These are phyloP conservation scores for Drosophila prosaltans DNA, from an alignment of 1,140 invertebrate genomes.

Conservation along the genomic window DNA sequence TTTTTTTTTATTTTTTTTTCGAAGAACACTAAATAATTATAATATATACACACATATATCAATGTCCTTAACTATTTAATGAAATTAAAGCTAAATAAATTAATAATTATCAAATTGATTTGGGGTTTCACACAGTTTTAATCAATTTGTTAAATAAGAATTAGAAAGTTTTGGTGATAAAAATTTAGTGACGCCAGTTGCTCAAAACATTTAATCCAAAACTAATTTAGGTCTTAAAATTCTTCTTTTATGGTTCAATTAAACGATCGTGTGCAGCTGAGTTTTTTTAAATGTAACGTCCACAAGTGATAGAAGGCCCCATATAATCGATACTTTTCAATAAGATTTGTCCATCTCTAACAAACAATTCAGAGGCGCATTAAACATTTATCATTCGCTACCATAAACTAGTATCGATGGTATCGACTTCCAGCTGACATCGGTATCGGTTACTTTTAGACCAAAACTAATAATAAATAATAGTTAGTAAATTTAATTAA, in stretches of 20 bases:
- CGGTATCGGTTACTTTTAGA: conserved; percentile 4
- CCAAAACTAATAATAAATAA: conserved; percentile 18
- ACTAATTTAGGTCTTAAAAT: too few species aligned
- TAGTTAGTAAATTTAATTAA: conserved; percentile 5
- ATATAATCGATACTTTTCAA: neutral
- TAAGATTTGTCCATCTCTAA: neutral
- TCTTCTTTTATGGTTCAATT: too few species aligned
- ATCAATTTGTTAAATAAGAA: neutral
- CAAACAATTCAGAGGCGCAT: neutral
- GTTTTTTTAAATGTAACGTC: neutral
- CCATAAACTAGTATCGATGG: neutral
- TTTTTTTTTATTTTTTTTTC: conserved; percentile 44
- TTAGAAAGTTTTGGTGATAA: too few species aligned
- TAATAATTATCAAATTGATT: conserved; percentile 62
- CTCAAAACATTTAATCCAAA: too few species aligned
- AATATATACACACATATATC: conserved; percentile 59
- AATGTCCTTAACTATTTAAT: conserved; percentile 81
- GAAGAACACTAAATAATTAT: conserved; percentile 49
- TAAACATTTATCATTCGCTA: neutral
- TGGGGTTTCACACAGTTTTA: neutral
- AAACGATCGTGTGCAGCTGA: too few species aligned
- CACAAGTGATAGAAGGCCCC: neutral
- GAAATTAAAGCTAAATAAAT: conserved; percentile 78
- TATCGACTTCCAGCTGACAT: conserved; percentile 15
- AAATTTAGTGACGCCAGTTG: too few species aligned